Conservation (phyloP, 2,888 invertebrate genomes). For the Scelioninae gen. 2 region DNA sequence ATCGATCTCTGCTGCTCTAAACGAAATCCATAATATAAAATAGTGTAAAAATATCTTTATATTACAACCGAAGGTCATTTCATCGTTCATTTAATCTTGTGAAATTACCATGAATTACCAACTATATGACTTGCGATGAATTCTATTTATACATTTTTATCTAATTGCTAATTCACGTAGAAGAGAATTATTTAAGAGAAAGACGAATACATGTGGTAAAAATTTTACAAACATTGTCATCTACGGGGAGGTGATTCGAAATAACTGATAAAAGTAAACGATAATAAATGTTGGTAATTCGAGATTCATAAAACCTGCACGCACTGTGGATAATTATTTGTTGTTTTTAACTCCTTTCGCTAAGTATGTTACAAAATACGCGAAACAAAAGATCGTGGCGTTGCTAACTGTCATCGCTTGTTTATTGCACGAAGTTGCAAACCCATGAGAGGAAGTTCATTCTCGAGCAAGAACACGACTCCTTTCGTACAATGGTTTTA, state of each 20-base stretch:
- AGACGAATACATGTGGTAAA: too few species aligned
- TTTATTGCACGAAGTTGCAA: slow-evolving; percentile 23
- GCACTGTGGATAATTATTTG: not conserved
- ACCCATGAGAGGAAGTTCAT: slow-evolving; percentile 14
- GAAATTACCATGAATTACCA: slow-evolving; percentile 39
- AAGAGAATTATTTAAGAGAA: too few species aligned
- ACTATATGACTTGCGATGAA: too few species aligned
- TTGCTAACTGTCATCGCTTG: slow-evolving; percentile 28
- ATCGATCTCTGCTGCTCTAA: slow-evolving; percentile 48
- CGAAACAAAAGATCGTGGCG: slow-evolving; percentile 31
- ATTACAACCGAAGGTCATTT: slow-evolving; percentile 43
- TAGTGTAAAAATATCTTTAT: slow-evolving; percentile 51
- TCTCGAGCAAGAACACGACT: slow-evolving; percentile 13
- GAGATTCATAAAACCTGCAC: slow-evolving; percentile 9
- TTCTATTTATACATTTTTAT: too few species aligned
- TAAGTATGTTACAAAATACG: slow-evolving; percentile 37
- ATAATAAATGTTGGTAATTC: slow-evolving; percentile 30
- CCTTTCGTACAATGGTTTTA: slow-evolving; percentile 18
- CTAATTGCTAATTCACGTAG: too few species aligned
- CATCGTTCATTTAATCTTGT: slow-evolving; percentile 18
- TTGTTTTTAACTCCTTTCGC: slow-evolving; percentile 4
- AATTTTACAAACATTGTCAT: too few species aligned
- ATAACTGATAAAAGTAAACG: too few species aligned
- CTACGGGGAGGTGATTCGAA: too few species aligned
- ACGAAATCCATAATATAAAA: slow-evolving; percentile 53